phyloP scores from a whole-genome alignment of 2,888 invertebrate genomes.

The Drosophila pegasa region DNA sequence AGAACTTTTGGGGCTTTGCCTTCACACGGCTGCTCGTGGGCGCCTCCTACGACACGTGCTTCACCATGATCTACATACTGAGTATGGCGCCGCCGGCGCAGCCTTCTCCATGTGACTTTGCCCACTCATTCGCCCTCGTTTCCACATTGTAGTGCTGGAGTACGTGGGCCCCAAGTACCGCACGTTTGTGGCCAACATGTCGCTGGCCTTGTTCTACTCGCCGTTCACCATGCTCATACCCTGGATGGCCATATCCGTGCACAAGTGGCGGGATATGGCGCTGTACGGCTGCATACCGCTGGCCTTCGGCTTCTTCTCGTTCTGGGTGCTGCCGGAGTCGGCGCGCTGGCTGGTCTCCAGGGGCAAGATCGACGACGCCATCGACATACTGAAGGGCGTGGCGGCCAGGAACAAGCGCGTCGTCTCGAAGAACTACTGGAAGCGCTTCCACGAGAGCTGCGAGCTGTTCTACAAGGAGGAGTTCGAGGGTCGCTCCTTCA shows the following conservation, averaged over 20 bases:
- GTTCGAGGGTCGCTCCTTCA: slow-evolving; percentile 88
- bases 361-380: slow-evolving; percentile 91
- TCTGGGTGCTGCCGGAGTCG: slow-evolving; percentile 93
- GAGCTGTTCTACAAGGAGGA: slow-evolving; percentile 89
- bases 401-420: slow-evolving; percentile 90
- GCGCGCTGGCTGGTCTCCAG: slow-evolving; percentile 95
- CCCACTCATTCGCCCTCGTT: neutral
- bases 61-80: slow-evolving; percentile 95
- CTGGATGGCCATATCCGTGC: slow-evolving; percentile 92
- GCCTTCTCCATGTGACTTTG: neutral
- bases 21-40: slow-evolving; percentile 92
- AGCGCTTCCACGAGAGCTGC: slow-evolving; percentile 88
- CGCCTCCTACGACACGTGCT: slow-evolving; percentile 94
- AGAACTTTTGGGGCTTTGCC: slow-evolving; percentile 90
- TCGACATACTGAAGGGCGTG: slow-evolving; percentile 90
- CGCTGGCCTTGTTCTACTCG: slow-evolving; percentile 94
- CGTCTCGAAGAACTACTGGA: slow-evolving; percentile 89
- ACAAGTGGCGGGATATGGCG: slow-evolving; percentile 91
- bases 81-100: slow-evolving; percentile 86
- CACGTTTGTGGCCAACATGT: slow-evolving; percentile 95
- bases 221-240: slow-evolving; percentile 91
- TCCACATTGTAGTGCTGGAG: slow-evolving; percentile 88
- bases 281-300: slow-evolving; percentile 90
- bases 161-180: slow-evolving; percentile 95
- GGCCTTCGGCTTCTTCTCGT: slow-evolving; percentile 88